Percentiles rank a stretch among this genome's conserved stretches.
Evolutionary conservation across 2,888 invertebrate genomes (phyloP).

Genomic region (Tiliacea aurago): DNA sequence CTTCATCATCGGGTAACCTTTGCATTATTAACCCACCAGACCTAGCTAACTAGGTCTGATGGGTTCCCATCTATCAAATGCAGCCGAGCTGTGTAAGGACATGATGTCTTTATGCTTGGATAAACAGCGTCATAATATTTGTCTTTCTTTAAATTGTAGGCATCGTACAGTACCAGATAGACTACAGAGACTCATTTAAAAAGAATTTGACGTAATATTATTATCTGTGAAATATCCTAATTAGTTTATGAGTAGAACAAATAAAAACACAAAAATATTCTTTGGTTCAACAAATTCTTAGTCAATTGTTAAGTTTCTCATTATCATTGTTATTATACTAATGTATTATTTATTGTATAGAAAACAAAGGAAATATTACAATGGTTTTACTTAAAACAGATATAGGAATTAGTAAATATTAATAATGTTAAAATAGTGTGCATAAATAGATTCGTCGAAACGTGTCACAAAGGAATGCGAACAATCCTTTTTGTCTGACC

Average conservation of each 20-base stretch:
- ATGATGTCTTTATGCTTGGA: not conserved
- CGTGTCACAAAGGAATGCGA: conserved; percentile 10
- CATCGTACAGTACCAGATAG: not conserved
- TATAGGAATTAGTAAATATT: conserved; percentile 1
- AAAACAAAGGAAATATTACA: conserved; percentile 35
- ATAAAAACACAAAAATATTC: conserved; percentile 5
- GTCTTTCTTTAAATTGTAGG: not conserved
- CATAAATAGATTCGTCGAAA: conserved; percentile 1
- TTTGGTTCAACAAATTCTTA: conserved; percentile 15
- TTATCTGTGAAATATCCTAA: not conserved
- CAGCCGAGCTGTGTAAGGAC: too few species aligned
- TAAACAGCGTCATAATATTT: not conserved
- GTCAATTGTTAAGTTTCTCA: conserved; percentile 2
- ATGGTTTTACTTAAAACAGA: conserved; percentile 30
- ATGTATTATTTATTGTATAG: conserved; percentile 3
- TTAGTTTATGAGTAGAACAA: not conserved
- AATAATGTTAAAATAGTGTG: conserved; percentile 21
- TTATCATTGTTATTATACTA: conserved; percentile 3
- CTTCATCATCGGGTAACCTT: not conserved
- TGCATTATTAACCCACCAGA: too few species aligned
- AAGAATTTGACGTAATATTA: not conserved
- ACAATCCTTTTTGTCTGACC: not conserved
- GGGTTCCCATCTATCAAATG: not conserved
- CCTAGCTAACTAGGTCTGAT: not conserved
- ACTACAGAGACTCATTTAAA: not conserved